These are phyloP conservation scores for Meteorus colon DNA, from an alignment of 2,888 invertebrate species.

Conservation along the genomic window DNA sequence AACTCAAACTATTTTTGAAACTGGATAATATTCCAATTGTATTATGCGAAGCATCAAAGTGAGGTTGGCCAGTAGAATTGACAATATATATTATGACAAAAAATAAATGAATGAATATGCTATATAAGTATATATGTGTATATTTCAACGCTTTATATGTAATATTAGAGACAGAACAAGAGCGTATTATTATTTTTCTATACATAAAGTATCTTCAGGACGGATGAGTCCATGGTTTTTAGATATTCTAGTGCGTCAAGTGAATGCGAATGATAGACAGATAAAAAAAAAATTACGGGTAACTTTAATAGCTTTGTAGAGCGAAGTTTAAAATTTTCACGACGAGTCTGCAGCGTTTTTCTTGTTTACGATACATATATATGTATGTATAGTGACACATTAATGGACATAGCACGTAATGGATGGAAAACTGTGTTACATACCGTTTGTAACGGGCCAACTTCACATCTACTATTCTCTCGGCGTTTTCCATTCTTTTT, in stretches of 20 bases:
- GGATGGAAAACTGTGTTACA: conserved; percentile 33
- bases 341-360: conserved; percentile 4
- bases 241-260: conserved; percentile 5
- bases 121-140: conserved; percentile 9
- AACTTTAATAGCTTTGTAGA: conserved; percentile 52
- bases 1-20: neutral
- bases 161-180: conserved; percentile 32
- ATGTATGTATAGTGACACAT: neutral
- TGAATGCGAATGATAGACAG: conserved; percentile 24
- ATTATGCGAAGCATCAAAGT: neutral
- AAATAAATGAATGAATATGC: conserved; percentile 11
- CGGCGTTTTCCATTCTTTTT: conserved; percentile 36
- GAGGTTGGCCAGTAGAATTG: conserved; percentile 26
- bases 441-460: conserved; percentile 46
- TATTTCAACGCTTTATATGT: neutral
- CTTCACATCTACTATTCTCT: conserved; percentile 42
- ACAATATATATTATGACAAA: conserved; percentile 21
- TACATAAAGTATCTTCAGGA: conserved; percentile 13
- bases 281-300: conserved; percentile 50
- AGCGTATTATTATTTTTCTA: conserved; percentile 51
- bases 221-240: neutral
- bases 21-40: neutral
- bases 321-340: conserved; percentile 45
- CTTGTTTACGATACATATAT: conserved; percentile 3
- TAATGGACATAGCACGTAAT: conserved; percentile 20